Evolutionary conservation across 2,888 invertebrate species (phyloP).

Genomic region (Cerastis rubricosa): DNA sequence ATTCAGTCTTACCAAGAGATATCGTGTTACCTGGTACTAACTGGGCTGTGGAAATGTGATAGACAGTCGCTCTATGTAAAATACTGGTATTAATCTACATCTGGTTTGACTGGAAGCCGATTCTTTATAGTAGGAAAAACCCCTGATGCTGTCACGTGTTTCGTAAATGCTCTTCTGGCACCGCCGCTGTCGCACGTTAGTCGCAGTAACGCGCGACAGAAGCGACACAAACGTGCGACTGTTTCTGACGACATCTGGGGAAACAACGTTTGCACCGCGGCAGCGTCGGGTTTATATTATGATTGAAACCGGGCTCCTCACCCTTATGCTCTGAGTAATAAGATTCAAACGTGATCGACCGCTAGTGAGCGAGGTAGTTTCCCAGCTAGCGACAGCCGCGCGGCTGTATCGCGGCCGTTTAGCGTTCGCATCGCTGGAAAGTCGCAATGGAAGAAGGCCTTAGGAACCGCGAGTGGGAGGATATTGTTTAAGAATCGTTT

Average conservation of each 20-base stretch:
- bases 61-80: neutral
- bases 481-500: slow-evolving; percentile 66
- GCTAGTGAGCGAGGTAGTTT: neutral
- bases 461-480: slow-evolving; percentile 63
- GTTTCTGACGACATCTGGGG: neutral
- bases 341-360: neutral
- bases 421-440: neutral
- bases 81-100: neutral
- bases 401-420: too few species aligned
- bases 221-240: neutral
- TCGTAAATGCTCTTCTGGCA: neutral
- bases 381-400: neutral
- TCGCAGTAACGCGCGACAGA: neutral
- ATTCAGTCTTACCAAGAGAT: neutral
- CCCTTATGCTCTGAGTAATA: neutral
- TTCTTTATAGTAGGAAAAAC: neutral
- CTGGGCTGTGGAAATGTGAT: neutral
- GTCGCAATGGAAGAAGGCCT: slow-evolving; percentile 14
- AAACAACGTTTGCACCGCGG: neutral
- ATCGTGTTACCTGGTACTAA: neutral
- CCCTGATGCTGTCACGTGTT: neutral
- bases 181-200: neutral
- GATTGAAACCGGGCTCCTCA: neutral
- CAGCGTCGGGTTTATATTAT: neutral
- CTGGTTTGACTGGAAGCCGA: neutral